Evolutionary conservation across 2,888 invertebrate species (phyloP).

Genomic region (Megastigmus dorsalis): DNA sequence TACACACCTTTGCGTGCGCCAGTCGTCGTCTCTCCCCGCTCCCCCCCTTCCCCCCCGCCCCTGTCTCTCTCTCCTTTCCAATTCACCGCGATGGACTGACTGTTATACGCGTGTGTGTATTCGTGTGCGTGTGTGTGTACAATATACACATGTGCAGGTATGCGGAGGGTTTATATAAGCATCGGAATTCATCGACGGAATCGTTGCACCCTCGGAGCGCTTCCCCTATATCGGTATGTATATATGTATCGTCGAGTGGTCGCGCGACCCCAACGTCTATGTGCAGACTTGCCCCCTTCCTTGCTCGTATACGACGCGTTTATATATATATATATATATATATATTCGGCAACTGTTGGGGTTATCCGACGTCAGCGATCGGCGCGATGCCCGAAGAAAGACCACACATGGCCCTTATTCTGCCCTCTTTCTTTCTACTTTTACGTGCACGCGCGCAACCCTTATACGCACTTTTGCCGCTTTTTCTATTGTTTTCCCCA

Average conservation of each 20-base stretch:
- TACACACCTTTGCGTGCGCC: constrained; percentile 47
- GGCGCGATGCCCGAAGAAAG: neutral
- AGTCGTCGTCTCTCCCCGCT: neutral
- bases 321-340: neutral
- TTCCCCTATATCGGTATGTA: constrained; percentile 1
- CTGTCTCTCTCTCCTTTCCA: constrained; percentile 16
- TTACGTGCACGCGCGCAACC: neutral
- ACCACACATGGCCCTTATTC: constrained; percentile 22
- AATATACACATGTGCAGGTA: neutral
- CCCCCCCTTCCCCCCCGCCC: neutral
- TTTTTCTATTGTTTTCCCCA: neutral
- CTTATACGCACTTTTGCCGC: neutral
- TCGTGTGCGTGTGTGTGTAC: neutral
- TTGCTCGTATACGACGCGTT: constrained; percentile 4
- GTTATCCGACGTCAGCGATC: constrained; percentile 19
- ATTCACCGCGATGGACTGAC: neutral
- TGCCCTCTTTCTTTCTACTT: too few species aligned
- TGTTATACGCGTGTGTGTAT: neutral
- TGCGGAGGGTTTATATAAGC: neutral
- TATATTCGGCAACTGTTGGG: too few species aligned
- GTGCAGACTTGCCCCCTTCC: neutral
- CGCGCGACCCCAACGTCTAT: constrained; percentile 16
- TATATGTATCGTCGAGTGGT: neutral
- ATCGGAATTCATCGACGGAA: neutral
- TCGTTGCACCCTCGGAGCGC: neutral